These are phyloP conservation scores for Psococerastis gibbosa DNA, from an alignment of 2,888 invertebrate genomes.

Conservation along the genomic window DNA sequence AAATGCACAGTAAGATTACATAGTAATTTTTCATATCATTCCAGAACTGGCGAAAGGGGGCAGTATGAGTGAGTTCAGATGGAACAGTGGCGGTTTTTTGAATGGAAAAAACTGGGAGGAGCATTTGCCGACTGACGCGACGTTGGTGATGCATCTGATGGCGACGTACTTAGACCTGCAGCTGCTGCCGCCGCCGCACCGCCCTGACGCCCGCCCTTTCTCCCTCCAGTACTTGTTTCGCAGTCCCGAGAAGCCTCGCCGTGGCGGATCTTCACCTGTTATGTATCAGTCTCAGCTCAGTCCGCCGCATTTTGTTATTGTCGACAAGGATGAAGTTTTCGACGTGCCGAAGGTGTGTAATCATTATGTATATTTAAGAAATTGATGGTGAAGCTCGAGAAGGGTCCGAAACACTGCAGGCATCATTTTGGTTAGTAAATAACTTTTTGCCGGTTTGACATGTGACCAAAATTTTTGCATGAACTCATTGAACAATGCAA, in stretches of 20 bases:
- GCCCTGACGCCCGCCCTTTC: conserved; percentile 46
- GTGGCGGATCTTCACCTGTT: conserved; percentile 32
- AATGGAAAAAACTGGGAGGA: conserved; percentile 63
- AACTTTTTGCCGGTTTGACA: no score
- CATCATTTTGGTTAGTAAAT: no score
- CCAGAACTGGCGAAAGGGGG: conserved; percentile 60
- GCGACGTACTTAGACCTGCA: conserved; percentile 75
- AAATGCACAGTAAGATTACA: no score
- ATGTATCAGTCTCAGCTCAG: conserved; percentile 40
- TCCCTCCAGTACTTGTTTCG: conserved; percentile 32
- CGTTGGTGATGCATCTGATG: conserved; percentile 67
- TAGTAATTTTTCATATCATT: no score
- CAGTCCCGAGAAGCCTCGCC: conserved; percentile 28
- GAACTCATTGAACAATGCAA: no score
- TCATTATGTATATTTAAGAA: no score
- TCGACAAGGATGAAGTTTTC: conserved; percentile 42
- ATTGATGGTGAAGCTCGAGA: no score
- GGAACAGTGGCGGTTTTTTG: conserved; percentile 62
- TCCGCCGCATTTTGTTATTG: conserved; percentile 53
- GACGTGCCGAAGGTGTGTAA: conserved; percentile 52
- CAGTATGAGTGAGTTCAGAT: conserved; percentile 73
- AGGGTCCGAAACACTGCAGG: no score
- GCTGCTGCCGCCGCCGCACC: conserved; percentile 38
- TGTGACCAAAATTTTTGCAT: no score
- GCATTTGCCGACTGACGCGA: conserved; percentile 70